Evolutionary conservation across 2,113 vertebrate species (phyloP).

Genomic region (Campylomormyrus tamandua): DNA sequence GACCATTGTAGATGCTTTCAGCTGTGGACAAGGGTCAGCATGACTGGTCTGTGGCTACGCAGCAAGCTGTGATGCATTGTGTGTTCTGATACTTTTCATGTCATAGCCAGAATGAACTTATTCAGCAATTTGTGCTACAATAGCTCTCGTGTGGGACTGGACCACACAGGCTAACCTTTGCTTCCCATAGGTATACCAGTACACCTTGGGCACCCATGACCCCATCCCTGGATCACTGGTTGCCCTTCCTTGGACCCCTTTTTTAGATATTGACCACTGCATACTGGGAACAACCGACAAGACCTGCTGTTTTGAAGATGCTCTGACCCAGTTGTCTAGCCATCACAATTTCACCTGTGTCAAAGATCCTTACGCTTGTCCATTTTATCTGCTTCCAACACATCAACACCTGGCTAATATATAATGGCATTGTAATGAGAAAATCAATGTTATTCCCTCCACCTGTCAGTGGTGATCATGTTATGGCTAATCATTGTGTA

Average conservation of each 20-base stretch:
- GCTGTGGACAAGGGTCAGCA: not conserved
- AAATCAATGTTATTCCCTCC: not conserved
- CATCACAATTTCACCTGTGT: not conserved
- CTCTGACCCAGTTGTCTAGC: not conserved
- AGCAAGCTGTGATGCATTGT: not conserved
- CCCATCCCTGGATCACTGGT: not conserved
- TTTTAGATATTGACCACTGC: not conserved
- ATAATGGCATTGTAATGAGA: not conserved
- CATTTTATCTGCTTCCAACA: not conserved
- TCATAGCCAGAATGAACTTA: not conserved
- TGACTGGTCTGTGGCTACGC: not conserved
- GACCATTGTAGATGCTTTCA: not conserved
- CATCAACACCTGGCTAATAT: not conserved
- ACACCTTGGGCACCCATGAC: not conserved
- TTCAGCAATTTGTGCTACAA: not conserved
- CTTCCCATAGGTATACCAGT: not conserved
- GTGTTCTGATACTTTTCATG: not conserved
- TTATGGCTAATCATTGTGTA: not conserved
- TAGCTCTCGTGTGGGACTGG: not conserved
- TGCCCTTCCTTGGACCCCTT: not conserved
- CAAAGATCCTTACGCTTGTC: not conserved
- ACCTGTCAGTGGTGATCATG: not conserved
- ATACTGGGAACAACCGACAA: not conserved
- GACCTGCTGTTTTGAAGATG: not conserved
- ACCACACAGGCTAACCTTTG: not conserved